These are phyloP conservation scores for Phataginus tetradactyla DNA, from an alignment of 2,797 vertebrate species.

Conservation along the genomic window DNA sequence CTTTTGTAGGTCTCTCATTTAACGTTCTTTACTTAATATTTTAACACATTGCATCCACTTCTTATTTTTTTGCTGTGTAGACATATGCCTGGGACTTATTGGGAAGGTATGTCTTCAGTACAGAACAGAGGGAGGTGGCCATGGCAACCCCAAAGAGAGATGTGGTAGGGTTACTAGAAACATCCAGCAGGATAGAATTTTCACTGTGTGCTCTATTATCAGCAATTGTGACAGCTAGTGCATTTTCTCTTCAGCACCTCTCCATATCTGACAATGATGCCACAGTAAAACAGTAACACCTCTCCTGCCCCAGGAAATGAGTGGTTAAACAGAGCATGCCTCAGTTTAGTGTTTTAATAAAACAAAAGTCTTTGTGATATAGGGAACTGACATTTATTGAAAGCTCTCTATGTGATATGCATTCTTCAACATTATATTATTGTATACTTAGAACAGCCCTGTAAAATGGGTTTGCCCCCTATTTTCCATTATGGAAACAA, in stretches of 20 bases:
- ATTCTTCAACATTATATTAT: neutral
- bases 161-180: neutral
- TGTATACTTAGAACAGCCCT: neutral
- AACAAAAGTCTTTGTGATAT: neutral
- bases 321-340: neutral
- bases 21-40: constrained; percentile 10
- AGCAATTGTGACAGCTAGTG: neutral
- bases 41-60: neutral
- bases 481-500: neutral
- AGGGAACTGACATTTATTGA: neutral
- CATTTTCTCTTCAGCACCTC: neutral
- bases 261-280: neutral
- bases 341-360: neutral
- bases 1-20: constrained; percentile 50
- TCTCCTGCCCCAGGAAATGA: neutral
- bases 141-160: neutral
- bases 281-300: neutral
- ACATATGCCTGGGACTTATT: neutral
- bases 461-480: neutral
- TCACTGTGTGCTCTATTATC: neutral
- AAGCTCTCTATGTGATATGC: neutral
- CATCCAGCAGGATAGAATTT: neutral
- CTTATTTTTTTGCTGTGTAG: neutral
- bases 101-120: neutral
- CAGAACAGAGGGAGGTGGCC: neutral